Base-by-base conservation (phyloP, 1,140 invertebrate genomes). In the Anastrepha ludens region DNA sequence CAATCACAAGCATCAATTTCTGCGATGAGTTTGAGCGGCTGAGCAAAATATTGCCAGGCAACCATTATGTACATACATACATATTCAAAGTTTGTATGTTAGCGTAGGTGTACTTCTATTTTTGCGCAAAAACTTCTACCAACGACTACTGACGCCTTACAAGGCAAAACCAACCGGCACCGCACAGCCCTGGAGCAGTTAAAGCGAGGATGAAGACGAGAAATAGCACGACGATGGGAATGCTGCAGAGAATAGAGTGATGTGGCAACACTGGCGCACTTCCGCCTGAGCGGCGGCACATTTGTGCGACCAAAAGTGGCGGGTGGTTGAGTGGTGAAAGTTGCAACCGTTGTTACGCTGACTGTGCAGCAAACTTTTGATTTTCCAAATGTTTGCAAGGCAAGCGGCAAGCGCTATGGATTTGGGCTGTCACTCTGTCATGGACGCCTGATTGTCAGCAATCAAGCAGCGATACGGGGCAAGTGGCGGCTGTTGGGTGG, bases 11-110 rank as follows among this genome's bases (percentile, higher is more conserved):
- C 70, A 78, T n/a, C 70, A 78, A 78, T 78, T 78, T 78, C 17
- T 78, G 5, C 41, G n/a, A n/a, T 78, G 17, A 78, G 15, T 78
- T 78, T 78, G 70, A 50, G 15, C 44, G 70, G 70, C 6, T 78
- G 70, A 78, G 47, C 11, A 78, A 78, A 81, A 50, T 81, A 41
- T 81, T 81, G 74, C 74, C 74, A 81, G 5, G 74, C 74, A 81
- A 55, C 47, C 74, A n/a, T 81, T 81, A 55, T n/a, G 50, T 55
- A 55, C 50, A 55, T 8, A 55, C 50, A 55, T 8, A 55, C 47
- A n/a, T 55, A 81, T 81, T 81, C 55, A 81, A 81, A 55, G 44
- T 81, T 55, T 50, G 11, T 17, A 39, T 47, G 44, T 29, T 11
- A 20, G n/a, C 44, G 20, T 11, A 9, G 7, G n/a, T 58, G 5